phyloP scores from a whole-genome alignment of 2,113 vertebrate genomes.

The Bufo bufo region DNA sequence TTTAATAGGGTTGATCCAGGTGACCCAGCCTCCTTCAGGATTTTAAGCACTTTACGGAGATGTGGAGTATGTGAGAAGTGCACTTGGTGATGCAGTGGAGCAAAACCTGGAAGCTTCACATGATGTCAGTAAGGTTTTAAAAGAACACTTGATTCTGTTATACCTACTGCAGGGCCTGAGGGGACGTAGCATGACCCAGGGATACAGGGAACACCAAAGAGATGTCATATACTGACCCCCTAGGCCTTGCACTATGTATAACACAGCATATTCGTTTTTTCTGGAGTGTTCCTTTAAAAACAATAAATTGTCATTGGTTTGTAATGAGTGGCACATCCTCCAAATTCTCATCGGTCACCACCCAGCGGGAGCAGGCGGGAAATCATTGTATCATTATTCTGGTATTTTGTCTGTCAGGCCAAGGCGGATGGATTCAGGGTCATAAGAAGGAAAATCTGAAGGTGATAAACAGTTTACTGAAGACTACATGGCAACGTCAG shows the following conservation, averaged over 20 bases:
- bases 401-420: constrained; percentile 29
- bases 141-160: not conserved
- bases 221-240: too few relatives aligned
- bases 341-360: not conserved
- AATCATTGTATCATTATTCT: not conserved
- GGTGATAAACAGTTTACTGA: not conserved
- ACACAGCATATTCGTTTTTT: too few relatives aligned
- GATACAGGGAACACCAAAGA: too few relatives aligned
- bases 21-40: not conserved
- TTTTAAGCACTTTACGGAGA: not conserved
- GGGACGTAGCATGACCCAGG: not conserved
- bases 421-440: constrained; percentile 10
- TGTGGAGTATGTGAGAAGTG: not conserved
- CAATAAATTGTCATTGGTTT: not conserved
- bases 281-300: not conserved
- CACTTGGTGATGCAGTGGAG: not conserved
- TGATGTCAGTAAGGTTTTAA: not conserved
- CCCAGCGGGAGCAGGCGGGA: not conserved
- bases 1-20: not conserved
- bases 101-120: not conserved
- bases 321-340: not conserved
- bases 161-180: not conserved
- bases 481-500: too few relatives aligned
- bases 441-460: not conserved
- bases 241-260: too few relatives aligned